Conservation (phyloP, 37 sponge, comb jelly and placozoan genomes). For the Oopsacas minuta region DNA sequence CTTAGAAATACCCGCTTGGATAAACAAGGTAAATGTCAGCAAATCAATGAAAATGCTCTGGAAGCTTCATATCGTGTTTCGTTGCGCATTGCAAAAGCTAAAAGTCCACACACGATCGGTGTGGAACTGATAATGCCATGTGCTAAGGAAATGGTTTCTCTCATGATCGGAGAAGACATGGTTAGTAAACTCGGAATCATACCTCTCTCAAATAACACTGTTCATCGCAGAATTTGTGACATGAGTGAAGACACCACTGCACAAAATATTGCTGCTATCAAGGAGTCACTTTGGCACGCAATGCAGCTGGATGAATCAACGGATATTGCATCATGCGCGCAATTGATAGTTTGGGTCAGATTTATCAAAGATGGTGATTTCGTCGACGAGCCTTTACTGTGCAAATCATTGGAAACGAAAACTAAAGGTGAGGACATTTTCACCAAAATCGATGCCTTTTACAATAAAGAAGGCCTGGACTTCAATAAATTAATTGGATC, state of each 20-base stretch:
- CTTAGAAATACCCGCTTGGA: no score
- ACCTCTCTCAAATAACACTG: conserved; percentile 9
- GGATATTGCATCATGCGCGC: conserved; percentile 11
- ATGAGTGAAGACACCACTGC: conserved; percentile 11
- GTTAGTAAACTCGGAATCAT: no score
- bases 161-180: conserved; percentile 7
- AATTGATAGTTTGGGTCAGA: background rate
- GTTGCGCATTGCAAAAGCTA: conserved; percentile 11
- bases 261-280: background rate
- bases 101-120: background rate
- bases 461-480: conserved; percentile 17
- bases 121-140: conserved; percentile 17
- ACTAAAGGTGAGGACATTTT: conserved; percentile 19
- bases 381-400: conserved; percentile 9
- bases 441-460: background rate
- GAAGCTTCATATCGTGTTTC: background rate
- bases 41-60: background rate
- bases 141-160: conserved; percentile 14
- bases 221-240: conserved; percentile 13
- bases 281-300: conserved; percentile 18
- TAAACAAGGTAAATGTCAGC: conserved; percentile 13
- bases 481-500: conserved; percentile 12
- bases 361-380: conserved; percentile 13
- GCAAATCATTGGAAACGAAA: conserved; percentile 8
- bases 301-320: conserved; percentile 17